These are phyloP conservation scores for Vireo griseus DNA, from an alignment of 2,797 vertebrate species.

Conservation along the genomic window DNA sequence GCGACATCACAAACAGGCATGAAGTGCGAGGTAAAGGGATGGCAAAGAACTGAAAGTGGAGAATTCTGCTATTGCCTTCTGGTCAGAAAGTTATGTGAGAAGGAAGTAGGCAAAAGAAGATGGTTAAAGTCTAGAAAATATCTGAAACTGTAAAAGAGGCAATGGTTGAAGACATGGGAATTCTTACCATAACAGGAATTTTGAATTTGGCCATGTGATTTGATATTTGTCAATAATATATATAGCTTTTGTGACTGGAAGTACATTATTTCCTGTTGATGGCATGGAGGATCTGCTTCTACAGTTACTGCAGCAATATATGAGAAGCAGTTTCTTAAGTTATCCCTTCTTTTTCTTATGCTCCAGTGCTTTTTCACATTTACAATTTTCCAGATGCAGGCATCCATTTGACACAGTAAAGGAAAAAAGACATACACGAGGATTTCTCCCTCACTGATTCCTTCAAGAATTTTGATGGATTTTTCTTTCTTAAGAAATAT, in stretches of 20 bases:
- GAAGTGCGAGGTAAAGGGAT: neutral
- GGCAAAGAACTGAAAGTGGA: neutral
- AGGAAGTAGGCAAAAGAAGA: neutral
- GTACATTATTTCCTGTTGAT: neutral
- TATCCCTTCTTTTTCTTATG: neutral
- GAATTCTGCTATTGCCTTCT: neutral
- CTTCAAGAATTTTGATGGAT: neutral
- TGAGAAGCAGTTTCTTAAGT: neutral
- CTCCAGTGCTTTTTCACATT: neutral
- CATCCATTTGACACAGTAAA: neutral
- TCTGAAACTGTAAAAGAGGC: neutral
- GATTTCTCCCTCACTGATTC: neutral
- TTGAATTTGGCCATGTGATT: neutral
- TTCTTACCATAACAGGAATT: neutral
- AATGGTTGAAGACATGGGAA: neutral
- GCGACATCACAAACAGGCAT: accelerated
- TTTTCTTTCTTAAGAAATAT: constrained; percentile 5
- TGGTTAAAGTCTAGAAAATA: neutral
- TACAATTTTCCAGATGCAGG: neutral
- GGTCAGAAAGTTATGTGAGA: neutral
- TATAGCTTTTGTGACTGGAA: neutral
- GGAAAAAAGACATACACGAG: neutral
- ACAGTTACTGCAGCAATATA: neutral
- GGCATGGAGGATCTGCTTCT: neutral
- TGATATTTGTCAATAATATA: neutral